Evolutionary conservation across 37 sponge, comb jelly and placozoan species (phyloP), one percentile per base, ranked within the genome.

Genomic region (Axinella damicornis): DNA sequence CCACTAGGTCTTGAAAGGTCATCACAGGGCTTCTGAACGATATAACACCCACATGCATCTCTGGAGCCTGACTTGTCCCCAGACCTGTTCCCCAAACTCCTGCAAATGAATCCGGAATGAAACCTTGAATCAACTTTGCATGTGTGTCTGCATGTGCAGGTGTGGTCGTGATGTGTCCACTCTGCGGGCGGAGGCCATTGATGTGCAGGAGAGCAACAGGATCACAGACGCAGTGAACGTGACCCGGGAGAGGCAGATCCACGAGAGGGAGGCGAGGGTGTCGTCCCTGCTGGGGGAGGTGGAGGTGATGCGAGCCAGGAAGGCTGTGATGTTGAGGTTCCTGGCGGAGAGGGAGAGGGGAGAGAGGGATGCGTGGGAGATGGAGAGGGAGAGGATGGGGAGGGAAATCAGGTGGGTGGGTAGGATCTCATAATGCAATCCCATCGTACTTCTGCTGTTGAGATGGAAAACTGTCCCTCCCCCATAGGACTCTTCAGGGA

Each of bases 201-300:
- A 52, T 1, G 73, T 79, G 25, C n/a, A 36, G 56, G 73, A 79
- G 73, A 56, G 24, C 24, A 40, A 19, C 21, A 32, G 66, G 0
- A 30, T 62, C 30, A 57, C 66, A 9, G 79, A 71, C 32, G 56
- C 27, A 24, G 55, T 64, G 21, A 72, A 74, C 40, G 20, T 30
- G 0, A 40, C 32, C 1, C 31, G 35, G 22, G 52, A 40, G 5
- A 66, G 32, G 21, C 39, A 52, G 35, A 46, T 84, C 74, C 28
- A 69, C 58, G 77, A 78, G 35, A 52, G 75, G 35, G 92, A 86
- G 62, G 34, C 30, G 59, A 27, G 21, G 21, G 74, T 87, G 18
- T 64, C 71, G 1, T 17, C 38, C 13, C 77, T 92, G 61, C 65
- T 63, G 39, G 85, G 72, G 33, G 89, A 92, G 67, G 80, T 92